Evolutionary conservation across 2,113 vertebrate species (phyloP).

Genomic region (Sinosuthora webbiana): DNA sequence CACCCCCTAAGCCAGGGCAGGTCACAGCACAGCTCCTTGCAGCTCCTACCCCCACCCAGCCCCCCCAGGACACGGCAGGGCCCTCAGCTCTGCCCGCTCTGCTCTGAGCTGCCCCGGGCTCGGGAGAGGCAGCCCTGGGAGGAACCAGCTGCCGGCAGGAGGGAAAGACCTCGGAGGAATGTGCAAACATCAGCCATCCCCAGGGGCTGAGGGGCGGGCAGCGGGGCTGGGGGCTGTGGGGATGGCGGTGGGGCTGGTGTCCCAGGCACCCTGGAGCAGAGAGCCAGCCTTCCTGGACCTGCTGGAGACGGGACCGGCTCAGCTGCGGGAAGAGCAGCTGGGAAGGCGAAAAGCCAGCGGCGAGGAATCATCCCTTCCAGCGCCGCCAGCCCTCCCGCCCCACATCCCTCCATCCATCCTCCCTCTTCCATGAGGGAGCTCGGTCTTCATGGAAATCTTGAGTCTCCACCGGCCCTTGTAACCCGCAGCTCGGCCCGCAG

Average conservation of each 20-base stretch:
- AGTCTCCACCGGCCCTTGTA: neutral
- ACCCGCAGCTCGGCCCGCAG: neutral
- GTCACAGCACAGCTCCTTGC: neutral
- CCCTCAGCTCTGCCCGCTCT: neutral
- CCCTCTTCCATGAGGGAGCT: neutral
- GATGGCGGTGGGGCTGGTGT: neutral
- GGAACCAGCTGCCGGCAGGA: neutral
- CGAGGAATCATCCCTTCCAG: neutral
- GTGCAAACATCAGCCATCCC: neutral
- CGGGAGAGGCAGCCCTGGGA: neutral
- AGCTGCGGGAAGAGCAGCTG: neutral
- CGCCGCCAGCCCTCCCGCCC: neutral
- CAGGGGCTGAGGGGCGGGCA: neutral
- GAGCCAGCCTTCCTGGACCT: neutral
- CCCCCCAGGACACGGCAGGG: neutral
- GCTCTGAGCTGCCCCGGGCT: neutral
- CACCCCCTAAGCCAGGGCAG: neutral
- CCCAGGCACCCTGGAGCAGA: neutral
- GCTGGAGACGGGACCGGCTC: neutral
- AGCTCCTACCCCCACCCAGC: neutral
- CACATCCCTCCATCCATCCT: neutral
- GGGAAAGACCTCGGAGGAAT: neutral
- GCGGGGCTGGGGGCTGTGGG: no score
- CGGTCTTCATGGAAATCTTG: neutral
- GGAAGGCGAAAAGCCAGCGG: neutral